Percentiles rank a stretch among this genome's conserved stretches.
Conservation (phyloP, 2,113 vertebrate species). For the Pachyramphus minor region DNA sequence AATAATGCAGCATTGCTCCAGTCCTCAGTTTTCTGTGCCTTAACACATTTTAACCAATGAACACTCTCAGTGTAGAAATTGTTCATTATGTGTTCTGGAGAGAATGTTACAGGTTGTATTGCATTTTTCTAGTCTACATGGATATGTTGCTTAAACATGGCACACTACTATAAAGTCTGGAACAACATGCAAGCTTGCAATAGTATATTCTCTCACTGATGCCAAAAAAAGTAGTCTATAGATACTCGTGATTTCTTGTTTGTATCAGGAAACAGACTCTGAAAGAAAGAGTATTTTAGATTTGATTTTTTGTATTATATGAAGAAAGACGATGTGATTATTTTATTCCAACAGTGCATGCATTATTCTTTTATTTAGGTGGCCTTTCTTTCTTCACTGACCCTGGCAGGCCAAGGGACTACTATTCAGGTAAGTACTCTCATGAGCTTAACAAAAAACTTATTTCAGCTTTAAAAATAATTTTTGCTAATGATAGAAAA, state of each 20-base stretch:
- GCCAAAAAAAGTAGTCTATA: background rate
- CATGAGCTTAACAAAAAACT: background rate
- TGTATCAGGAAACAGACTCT: background rate
- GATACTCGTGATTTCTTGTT: background rate
- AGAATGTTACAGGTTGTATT: background rate
- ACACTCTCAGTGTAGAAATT: background rate
- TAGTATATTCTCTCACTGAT: background rate
- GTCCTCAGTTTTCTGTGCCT: background rate
- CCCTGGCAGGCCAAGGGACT: background rate
- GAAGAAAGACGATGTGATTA: background rate
- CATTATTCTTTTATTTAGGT: constrained; percentile 44
- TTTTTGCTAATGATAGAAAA: background rate
- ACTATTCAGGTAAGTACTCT: constrained; percentile 69
- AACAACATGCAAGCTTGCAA: background rate
- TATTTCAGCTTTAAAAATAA: background rate
- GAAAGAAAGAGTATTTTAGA: background rate
- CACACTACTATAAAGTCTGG: background rate
- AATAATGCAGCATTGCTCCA: background rate
- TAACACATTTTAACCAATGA: background rate
- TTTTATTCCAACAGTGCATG: background rate
- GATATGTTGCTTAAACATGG: background rate
- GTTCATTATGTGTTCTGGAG: background rate
- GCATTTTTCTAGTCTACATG: background rate
- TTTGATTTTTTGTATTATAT: background rate
- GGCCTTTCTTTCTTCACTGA: constrained; percentile 42